Conservation (phyloP, 2,888 invertebrate species). For the Phlogophora meticulosa region DNA sequence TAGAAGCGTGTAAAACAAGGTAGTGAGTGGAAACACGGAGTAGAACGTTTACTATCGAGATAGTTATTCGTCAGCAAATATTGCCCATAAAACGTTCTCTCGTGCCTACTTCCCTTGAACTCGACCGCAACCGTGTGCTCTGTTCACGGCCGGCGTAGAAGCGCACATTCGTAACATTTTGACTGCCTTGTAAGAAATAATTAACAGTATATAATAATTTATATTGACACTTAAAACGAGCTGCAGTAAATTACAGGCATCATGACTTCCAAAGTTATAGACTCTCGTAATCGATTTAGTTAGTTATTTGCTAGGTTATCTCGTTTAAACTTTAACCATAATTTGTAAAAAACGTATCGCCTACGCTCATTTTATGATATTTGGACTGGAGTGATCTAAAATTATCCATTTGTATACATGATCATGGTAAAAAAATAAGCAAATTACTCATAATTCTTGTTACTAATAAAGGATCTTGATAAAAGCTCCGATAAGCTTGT, state of each 20-base stretch:
- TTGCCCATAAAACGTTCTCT: conserved; percentile 60
- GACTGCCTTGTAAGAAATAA: conserved; percentile 51
- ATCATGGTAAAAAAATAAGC: conserved; percentile 8
- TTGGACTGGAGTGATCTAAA: neutral
- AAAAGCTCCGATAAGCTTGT: conserved; percentile 64
- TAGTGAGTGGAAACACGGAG: conserved; percentile 38
- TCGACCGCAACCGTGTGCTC: conserved; percentile 66
- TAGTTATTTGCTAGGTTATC: neutral
- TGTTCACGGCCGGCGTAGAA: conserved; percentile 67
- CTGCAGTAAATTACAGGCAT: conserved; percentile 8
- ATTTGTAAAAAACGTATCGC: neutral
- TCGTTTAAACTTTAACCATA: neutral
- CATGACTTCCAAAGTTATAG: conserved; percentile 2
- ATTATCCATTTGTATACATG: neutral
- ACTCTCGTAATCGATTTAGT: neutral
- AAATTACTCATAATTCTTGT: conserved; percentile 32
- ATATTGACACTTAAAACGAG: conserved; percentile 21
- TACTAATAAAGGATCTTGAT: conserved; percentile 51
- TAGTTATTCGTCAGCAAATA: conserved; percentile 60
- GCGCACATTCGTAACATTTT: conserved; percentile 48
- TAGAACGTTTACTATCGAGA: conserved; percentile 44
- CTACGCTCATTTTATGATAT: conserved; percentile 6
- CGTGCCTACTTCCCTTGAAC: conserved; percentile 73
- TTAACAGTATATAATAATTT: conserved; percentile 53
- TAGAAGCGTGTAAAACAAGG: conserved; percentile 33